Conservation (phyloP, 2,888 invertebrate genomes). For the Xestia ashworthii region DNA sequence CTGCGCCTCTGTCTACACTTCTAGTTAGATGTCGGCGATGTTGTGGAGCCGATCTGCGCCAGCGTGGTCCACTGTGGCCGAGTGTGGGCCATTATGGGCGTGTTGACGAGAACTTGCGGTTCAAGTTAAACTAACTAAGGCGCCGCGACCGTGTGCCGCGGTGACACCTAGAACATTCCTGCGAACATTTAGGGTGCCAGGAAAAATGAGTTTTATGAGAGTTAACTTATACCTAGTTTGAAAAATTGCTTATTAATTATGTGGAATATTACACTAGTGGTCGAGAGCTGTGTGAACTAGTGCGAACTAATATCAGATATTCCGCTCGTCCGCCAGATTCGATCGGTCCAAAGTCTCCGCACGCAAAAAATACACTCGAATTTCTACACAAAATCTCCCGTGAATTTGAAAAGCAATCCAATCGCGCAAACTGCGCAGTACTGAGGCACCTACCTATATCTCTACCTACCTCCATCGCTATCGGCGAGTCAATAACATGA, state of each 20-base stretch:
- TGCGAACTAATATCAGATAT: not conserved
- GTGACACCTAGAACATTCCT: not conserved
- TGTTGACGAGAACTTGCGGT: constrained; percentile 13
- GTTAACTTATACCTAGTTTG: not conserved
- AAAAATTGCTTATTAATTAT: not conserved
- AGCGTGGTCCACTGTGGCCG: not conserved
- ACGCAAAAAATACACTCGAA: constrained; percentile 11
- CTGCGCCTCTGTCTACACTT: constrained; percentile 13
- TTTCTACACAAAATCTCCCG: constrained; percentile 20
- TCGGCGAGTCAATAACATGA: constrained; percentile 40
- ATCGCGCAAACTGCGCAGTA: constrained; percentile 31
- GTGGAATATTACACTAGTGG: not conserved
- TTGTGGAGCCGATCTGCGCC: constrained; percentile 4
- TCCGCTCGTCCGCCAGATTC: not conserved
- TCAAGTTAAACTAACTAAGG: constrained; percentile 12
- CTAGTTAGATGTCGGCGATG: constrained; percentile 11
- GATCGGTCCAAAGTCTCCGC: not conserved
- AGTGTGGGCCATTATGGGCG: not conserved
- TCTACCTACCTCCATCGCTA: not conserved
- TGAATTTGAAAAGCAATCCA: constrained; percentile 45
- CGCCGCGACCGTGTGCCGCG: not conserved
- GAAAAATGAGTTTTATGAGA: not conserved
- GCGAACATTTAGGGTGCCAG: not conserved
- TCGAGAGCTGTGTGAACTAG: not conserved
- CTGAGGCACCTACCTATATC: not conserved